Base-by-base conservation (phyloP, 2,888 invertebrate species). In the Caenorhabditis sp. region DNA sequence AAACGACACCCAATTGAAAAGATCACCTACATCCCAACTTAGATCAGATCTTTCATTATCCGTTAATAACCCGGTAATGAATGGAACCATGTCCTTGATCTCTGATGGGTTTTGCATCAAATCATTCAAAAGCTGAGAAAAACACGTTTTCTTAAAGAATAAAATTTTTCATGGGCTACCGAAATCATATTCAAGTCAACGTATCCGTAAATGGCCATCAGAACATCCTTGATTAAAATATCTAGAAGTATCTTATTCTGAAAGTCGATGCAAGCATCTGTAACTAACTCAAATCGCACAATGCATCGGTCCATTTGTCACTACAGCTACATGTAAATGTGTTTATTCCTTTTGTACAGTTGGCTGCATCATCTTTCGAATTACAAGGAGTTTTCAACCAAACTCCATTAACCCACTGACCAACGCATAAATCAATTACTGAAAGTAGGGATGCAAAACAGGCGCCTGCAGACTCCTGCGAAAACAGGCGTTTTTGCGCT, bases 1-100 rank as follows among this genome's bases (percentile, higher is more conserved):
- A 50, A 78, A 85, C 8, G 82, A 65, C 7, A 79, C 79, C 83
- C 83, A 83, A 9, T 62, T 32, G 63, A 85, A 83, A 37, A 83
- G 17, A 50, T 85, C 84, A 0, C 35, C 65, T 4, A 46, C 68
- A 35, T 78, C 71, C 84, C 84, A 85, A 24, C 83, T 83, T 32
- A 80, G 24, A 17, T 58, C 59, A n/a, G 43, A 58, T 45, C 80
- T 41, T 17, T 75, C 61, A 1, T 35, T 48, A n/a, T 61, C 43
- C 1, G 50, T 26, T 0, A 75, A 32, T 8, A 70, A 32, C 17
- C 81, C 80, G 17, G 80, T 72, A 13, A 83, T 72, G 45, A 83
- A 84, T 4, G 84, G 84, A 9, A 84, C 75, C 72, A 81, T 75
- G 52, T 82, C 82, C n/a, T 72, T 78, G 52, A 84, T 80, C 39